Evolutionary conservation across 1,140 invertebrate species (phyloP).

Genomic region (Drosophila equinoxialis): DNA sequence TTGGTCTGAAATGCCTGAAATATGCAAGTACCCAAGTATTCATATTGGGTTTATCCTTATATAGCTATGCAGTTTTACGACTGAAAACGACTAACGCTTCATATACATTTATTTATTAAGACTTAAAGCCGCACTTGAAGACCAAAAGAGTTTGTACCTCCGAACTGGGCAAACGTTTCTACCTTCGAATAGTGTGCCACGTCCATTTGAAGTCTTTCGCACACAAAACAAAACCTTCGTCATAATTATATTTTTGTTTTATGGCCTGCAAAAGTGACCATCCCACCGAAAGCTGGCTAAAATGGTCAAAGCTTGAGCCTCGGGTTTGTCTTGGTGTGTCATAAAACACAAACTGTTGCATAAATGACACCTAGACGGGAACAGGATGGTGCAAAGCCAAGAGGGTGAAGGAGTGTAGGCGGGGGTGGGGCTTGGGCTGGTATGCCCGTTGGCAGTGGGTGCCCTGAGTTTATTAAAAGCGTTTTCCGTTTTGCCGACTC

Average conservation of each 20-base stretch:
- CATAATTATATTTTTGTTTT: slow-evolving; percentile 80
- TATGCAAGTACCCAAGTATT: neutral
- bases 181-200: neutral
- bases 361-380: slow-evolving; percentile 72
- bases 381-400: slow-evolving; percentile 12
- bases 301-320: slow-evolving; percentile 23
- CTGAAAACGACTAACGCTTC: slow-evolving; percentile 40
- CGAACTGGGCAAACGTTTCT: neutral
- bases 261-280: slow-evolving; percentile 77
- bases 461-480: slow-evolving; percentile 65
- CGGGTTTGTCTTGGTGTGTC: slow-evolving; percentile 35
- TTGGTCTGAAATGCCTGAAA: neutral
- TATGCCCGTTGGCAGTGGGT: slow-evolving; percentile 6
- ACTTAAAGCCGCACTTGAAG: slow-evolving; percentile 62
- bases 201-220: slow-evolving; percentile 8
- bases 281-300: slow-evolving; percentile 64
- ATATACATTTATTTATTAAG: slow-evolving; percentile 74
- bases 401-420: neutral
- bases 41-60: slow-evolving; percentile 20
- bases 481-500: slow-evolving; percentile 56
- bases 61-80: slow-evolving; percentile 59
- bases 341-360: slow-evolving; percentile 79
- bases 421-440: neutral
- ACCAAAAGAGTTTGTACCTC: slow-evolving; percentile 10
- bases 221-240: slow-evolving; percentile 45